These are phyloP conservation scores for Aspidoscelis tigris DNA, from an alignment of 2,113 vertebrate species.

Conservation along the genomic window DNA sequence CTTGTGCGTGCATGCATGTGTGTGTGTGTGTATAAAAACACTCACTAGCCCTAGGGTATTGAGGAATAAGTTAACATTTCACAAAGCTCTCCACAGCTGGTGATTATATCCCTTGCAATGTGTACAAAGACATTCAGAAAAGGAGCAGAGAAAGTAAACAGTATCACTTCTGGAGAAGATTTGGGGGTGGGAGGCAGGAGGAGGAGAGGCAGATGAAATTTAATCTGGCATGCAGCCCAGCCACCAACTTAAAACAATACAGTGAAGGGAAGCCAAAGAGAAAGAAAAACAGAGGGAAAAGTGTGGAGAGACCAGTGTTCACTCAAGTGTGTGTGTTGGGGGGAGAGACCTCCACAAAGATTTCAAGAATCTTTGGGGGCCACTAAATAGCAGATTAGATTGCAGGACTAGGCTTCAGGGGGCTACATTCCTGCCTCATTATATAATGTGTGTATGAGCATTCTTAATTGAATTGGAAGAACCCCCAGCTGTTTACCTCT, in stretches of 20 bases:
- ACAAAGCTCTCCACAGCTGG: conserved; percentile 72
- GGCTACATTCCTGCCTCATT: neutral
- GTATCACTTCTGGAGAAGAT: conserved; percentile 72
- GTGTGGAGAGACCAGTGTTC: conserved; percentile 16
- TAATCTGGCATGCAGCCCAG: conserved; percentile 66
- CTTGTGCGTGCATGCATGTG: too few relatives aligned
- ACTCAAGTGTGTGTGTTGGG: neutral
- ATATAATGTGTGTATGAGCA: neutral
- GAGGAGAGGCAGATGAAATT: conserved; percentile 60
- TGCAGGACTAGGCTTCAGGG: conserved; percentile 20
- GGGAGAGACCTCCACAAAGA: rapidly evolving
- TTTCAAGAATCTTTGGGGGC: neutral
- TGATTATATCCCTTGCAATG: conserved; percentile 72
- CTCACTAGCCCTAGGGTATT: conserved; percentile 51
- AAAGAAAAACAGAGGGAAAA: conserved; percentile 59
- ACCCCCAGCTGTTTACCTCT: conserved; percentile 32
- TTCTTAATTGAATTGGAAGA: conserved; percentile 39
- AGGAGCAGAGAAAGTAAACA: conserved; percentile 76
- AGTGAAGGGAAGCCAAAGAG: conserved; percentile 63
- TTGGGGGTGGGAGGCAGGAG: conserved; percentile 16
- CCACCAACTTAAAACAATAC: conserved; percentile 74
- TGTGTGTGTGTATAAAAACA: conserved; percentile 26
- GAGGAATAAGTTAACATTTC: conserved; percentile 65
- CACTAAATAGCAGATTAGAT: conserved; percentile 9
- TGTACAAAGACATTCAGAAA: conserved; percentile 69